Conservation (phyloP, 1,140 invertebrate species). For the Drosophila watanabei region DNA sequence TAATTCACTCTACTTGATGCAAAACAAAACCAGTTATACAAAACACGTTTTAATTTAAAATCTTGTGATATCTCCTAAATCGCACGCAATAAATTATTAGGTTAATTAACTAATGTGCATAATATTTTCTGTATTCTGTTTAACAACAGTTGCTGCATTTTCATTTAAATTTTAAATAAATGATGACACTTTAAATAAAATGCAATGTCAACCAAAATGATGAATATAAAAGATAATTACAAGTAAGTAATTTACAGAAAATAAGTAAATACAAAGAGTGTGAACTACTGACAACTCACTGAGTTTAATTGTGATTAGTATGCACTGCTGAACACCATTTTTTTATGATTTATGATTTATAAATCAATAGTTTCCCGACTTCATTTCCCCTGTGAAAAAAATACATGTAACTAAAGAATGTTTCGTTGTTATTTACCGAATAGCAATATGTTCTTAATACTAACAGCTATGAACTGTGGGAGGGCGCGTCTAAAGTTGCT, state of each 20-base stretch:
- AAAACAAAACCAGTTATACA: not conserved
- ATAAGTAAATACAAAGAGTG: not conserved
- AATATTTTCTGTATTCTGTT: not conserved
- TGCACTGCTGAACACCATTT: too few relatives aligned
- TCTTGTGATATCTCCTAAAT: not conserved
- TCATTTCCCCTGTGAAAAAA: slow-evolving; percentile 31
- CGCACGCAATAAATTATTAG: not conserved
- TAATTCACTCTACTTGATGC: not conserved
- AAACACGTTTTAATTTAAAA: slow-evolving; percentile 4
- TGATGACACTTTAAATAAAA: not conserved
- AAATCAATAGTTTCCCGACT: not conserved
- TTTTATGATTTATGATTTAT: not conserved
- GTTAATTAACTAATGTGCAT: not conserved
- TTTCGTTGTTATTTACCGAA: slow-evolving; percentile 85
- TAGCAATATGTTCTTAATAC: slow-evolving; percentile 89
- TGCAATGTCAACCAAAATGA: not conserved
- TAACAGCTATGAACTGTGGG: slow-evolving; percentile 88
- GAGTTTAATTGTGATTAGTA: slow-evolving; percentile 14
- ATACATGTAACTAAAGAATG: slow-evolving; percentile 12
- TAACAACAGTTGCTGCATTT: not conserved
- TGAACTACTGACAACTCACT: not conserved
- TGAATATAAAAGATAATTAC: not conserved
- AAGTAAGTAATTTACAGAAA: not conserved
- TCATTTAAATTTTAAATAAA: too few relatives aligned
- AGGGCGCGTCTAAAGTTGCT: slow-evolving; percentile 86